phyloP scores from a whole-genome alignment of 2,888 invertebrate species.

The Tenthredo mesomela region DNA sequence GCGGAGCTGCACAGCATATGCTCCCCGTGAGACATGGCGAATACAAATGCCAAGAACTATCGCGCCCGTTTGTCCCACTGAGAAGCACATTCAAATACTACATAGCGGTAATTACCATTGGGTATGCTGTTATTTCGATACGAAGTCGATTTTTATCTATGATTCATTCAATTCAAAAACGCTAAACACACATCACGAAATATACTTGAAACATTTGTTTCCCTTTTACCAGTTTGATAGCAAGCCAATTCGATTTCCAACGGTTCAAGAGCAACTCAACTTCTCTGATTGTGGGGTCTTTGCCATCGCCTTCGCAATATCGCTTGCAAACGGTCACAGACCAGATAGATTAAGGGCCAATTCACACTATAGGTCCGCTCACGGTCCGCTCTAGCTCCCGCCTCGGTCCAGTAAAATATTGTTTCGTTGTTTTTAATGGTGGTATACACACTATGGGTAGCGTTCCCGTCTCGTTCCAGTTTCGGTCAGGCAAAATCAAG shows the following conservation, averaged over 20 bases:
- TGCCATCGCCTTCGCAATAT: conserved; percentile 50
- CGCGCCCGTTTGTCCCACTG: conserved; percentile 38
- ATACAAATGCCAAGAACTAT: conserved; percentile 52
- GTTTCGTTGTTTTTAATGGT: too few relatives aligned
- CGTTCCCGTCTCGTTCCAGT: too few relatives aligned
- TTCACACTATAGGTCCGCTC: too few relatives aligned
- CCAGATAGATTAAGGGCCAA: conserved; percentile 21
- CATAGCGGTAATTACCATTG: conserved; percentile 53
- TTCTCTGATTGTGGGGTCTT: conserved; percentile 46
- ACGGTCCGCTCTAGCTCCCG: too few relatives aligned
- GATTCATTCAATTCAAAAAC: conserved; percentile 50
- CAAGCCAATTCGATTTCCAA: conserved; percentile 18
- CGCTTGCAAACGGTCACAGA: neutral
- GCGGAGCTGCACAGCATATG: conserved; percentile 42
- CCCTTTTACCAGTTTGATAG: conserved; percentile 50
- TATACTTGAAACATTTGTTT: conserved; percentile 51
- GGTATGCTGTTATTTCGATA: conserved; percentile 56
- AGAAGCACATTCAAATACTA: conserved; percentile 58
- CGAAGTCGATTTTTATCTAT: neutral
- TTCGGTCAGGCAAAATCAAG: too few relatives aligned
- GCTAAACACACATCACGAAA: conserved; percentile 52
- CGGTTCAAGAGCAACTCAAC: conserved; percentile 22
- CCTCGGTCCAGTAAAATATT: too few relatives aligned
- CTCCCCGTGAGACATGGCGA: conserved; percentile 46
- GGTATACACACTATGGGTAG: too few relatives aligned